Conservation (phyloP, 2,888 invertebrate species). For the Erebia ligea region DNA sequence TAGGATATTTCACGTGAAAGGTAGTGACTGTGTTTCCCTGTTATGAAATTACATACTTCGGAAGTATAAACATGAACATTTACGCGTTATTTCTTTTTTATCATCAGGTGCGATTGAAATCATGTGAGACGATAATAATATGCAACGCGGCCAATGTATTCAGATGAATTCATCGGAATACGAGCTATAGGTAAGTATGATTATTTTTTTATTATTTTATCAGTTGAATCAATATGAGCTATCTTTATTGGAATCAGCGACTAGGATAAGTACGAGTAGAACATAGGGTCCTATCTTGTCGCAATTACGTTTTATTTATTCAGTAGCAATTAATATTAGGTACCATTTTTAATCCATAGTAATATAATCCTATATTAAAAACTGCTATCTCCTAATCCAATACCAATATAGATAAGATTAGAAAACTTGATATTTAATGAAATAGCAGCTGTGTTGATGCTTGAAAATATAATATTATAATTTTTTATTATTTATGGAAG, state of each 20-base stretch:
- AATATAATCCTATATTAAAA: background rate
- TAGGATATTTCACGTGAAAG: too few relatives aligned
- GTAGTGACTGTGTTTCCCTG: too few relatives aligned
- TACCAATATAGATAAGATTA: background rate
- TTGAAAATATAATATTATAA: too few relatives aligned
- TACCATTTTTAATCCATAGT: background rate
- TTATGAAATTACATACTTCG: background rate
- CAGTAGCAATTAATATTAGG: background rate
- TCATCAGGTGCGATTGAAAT: background rate
- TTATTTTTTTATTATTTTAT: conserved; percentile 4
- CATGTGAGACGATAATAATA: conserved; percentile 9
- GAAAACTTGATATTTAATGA: background rate
- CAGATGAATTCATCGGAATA: background rate
- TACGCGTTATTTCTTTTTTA: conserved; percentile 1
- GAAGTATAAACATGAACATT: background rate
- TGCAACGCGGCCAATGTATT: background rate
- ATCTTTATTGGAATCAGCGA: conserved; percentile 1
- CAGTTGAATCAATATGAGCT: background rate
- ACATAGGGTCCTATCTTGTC: background rate
- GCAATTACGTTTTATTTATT: background rate
- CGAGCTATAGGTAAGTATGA: background rate
- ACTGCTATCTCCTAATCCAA: background rate
- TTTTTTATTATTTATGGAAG: too few relatives aligned
- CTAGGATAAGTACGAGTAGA: conserved; percentile 1
- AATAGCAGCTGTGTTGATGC: background rate